A percentile compares a stretch with the other conserved stretches of the same genome.
These are phyloP conservation scores for Urocitellus parryii DNA, from an alignment of 2,113 vertebrate genomes.

Conservation along the genomic window DNA sequence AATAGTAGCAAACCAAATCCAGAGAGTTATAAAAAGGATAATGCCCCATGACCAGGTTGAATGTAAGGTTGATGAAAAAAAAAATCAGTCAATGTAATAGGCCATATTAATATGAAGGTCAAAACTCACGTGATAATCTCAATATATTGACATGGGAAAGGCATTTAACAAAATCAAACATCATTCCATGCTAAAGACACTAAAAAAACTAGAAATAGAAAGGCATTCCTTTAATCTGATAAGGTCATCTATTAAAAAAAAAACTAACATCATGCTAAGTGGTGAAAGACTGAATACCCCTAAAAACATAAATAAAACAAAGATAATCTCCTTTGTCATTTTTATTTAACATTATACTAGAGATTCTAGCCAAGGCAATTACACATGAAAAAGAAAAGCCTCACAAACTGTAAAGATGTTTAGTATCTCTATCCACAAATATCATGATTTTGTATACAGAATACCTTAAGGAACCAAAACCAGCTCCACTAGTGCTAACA, in stretches of 20 bases:
- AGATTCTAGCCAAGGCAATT: not conserved
- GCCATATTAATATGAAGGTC: not conserved
- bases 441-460: not conserved
- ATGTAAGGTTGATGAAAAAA: not conserved
- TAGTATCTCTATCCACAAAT: not conserved
- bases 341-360: not conserved
- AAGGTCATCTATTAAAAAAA: no score
- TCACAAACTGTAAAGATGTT: not conserved
- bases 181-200: not conserved
- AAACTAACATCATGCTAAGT: not conserved
- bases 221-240: not conserved
- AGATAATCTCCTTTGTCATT: not conserved
- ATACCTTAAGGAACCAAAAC: not conserved
- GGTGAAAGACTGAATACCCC: not conserved
- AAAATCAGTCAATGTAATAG: not conserved
- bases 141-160: not conserved
- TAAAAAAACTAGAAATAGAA: not conserved
- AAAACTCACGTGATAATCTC: not conserved
- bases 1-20: not conserved
- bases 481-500: not conserved
- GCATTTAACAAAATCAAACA: not conserved
- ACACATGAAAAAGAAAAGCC: not conserved
- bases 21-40: not conserved
- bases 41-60: not conserved
- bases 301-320: constrained; percentile 21